Conservation (phyloP, 2,113 vertebrate species). For the Turdus rufiventris region DNA sequence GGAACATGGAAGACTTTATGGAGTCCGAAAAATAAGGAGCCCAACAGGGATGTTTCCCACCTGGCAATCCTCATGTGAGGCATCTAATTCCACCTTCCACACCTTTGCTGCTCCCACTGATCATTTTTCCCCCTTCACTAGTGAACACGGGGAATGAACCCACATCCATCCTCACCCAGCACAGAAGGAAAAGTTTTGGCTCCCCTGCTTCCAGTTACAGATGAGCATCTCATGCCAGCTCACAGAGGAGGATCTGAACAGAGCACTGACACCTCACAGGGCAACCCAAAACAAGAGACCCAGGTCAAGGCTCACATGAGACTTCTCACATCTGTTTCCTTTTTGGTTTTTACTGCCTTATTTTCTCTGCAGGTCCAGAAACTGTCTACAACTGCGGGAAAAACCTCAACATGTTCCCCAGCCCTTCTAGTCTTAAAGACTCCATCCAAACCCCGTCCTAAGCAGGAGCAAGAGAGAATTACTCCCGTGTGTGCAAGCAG, state of each 20-base stretch:
- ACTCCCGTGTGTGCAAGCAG: not conserved
- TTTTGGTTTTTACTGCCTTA: not conserved
- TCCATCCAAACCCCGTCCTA: not conserved
- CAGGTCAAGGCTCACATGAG: not conserved
- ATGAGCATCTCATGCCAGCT: not conserved
- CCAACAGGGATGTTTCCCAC: not conserved
- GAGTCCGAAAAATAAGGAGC: not conserved
- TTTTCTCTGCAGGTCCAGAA: not conserved
- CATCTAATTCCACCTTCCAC: not conserved
- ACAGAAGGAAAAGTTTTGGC: not conserved
- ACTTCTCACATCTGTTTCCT: not conserved
- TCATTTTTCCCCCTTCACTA: not conserved
- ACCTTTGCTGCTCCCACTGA: not conserved
- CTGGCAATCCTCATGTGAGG: not conserved
- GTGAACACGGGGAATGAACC: accelerated
- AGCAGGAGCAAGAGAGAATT: not conserved
- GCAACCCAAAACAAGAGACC: not conserved
- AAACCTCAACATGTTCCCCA: not conserved
- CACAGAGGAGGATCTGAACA: not conserved
- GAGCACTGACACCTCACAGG: not conserved
- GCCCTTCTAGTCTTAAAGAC: not conserved
- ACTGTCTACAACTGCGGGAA: not conserved
- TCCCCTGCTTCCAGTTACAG: accelerated
- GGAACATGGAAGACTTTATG: not conserved
- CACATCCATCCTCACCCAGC: not conserved